These are phyloP conservation scores for Acrobasis consociella DNA, from an alignment of 2,888 invertebrate genomes.

Conservation along the genomic window DNA sequence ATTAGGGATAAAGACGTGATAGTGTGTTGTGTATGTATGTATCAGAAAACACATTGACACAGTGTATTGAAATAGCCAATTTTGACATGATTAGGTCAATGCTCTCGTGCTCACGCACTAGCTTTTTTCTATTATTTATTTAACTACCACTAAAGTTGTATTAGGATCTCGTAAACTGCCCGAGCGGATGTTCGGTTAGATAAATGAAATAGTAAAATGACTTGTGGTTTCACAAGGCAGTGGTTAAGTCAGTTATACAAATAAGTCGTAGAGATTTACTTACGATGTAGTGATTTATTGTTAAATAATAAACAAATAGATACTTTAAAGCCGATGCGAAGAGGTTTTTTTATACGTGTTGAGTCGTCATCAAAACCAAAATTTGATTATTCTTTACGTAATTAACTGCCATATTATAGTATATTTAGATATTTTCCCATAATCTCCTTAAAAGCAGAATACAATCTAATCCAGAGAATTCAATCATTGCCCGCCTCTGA, in stretches of 20 bases:
- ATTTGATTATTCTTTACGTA: too few species aligned
- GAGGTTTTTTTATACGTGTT: not conserved
- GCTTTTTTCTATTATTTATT: slow-evolving; percentile 46
- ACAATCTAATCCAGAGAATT: slow-evolving; percentile 52
- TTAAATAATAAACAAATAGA: not conserved
- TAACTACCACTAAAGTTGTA: slow-evolving; percentile 46
- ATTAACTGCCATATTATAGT: too few species aligned
- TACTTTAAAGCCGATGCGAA: not conserved
- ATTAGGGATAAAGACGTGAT: too few species aligned
- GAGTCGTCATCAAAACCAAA: too few species aligned
- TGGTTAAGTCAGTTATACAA: slow-evolving; percentile 30
- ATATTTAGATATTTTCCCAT: not conserved
- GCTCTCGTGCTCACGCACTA: slow-evolving; percentile 35
- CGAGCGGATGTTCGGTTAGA: slow-evolving; percentile 40
- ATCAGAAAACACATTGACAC: too few species aligned
- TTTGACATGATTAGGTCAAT: slow-evolving; percentile 40
- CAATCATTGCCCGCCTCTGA: slow-evolving; percentile 64
- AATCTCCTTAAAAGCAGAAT: slow-evolving; percentile 28
- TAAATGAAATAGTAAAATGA: slow-evolving; percentile 44
- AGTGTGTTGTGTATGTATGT: too few species aligned
- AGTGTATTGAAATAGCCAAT: slow-evolving; percentile 25
- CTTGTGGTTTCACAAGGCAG: slow-evolving; percentile 36
- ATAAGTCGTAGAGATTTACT: slow-evolving; percentile 27
- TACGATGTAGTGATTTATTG: slow-evolving; percentile 12
- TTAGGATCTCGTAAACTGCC: slow-evolving; percentile 46